Evolutionary conservation across 2,113 vertebrate species (phyloP), one percentile per base, ranked within the genome.

Genomic region (Boulengerochromis microlepis): DNA sequence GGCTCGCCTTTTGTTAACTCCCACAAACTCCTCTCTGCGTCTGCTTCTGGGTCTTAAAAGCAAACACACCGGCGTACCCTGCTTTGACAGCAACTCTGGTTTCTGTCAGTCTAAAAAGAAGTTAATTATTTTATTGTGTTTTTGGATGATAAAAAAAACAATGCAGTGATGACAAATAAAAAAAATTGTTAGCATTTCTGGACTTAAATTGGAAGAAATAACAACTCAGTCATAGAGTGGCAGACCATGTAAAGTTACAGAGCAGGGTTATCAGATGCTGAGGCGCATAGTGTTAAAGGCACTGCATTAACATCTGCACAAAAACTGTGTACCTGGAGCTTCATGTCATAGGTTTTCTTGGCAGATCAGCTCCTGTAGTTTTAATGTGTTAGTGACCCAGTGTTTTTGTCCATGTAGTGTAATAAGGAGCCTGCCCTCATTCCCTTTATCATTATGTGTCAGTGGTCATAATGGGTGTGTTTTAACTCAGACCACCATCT

Each of bases 21-120:
- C 18, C 18, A 3, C 47, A 52, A 52, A 52, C 47, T 52, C 47
- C 47, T 52, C 18, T 52, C 18, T 52, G 47, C 18, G 0, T 52
- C 18, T 52, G 18, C 47, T 52, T 52, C 47, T 52, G 18, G 18
- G 47, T 52, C 47, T 52, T 52, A 52, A 52, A 52, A 52, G 19
- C 47, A 52, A 52, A 0, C 47, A 52, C 18, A 52, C 18, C 8
- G 0, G 18, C 0, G 4, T 52, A 52, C 47, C 47, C 18, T 18
- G 8, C 18, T 52, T 8, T 52, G 47, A 52, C 47, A 52, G 4
- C 18, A 53, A 53, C 50, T 10, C 50, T 45, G 13, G 42, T 15
- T 45, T 45, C 42, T 53, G 50, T 53, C 50, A 53, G 50, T 53
- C 9, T 53, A 53, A n/a, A n/a, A 53, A 53, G 3, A 53, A 53